Conservation (phyloP, 2,797 vertebrate species). For the Ctenopoma kingsleyae region DNA sequence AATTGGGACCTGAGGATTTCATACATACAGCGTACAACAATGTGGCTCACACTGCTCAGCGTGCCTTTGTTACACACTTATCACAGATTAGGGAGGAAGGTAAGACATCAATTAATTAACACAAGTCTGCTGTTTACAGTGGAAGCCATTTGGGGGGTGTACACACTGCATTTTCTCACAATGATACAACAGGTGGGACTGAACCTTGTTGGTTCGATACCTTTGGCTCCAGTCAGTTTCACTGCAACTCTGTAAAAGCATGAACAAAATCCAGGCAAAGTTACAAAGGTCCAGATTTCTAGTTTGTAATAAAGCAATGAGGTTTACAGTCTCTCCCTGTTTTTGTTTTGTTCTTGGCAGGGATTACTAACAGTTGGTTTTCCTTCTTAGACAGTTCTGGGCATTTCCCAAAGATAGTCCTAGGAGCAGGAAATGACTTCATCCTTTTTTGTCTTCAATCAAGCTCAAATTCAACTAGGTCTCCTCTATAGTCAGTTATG, state of each 20-base stretch:
- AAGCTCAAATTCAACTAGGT: slow-evolving; percentile 34
- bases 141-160: slow-evolving; percentile 44
- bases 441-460: slow-evolving; percentile 17
- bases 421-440: slow-evolving; percentile 23
- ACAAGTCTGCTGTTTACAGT: slow-evolving; percentile 62
- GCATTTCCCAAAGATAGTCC: slow-evolving; percentile 44
- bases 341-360: slow-evolving; percentile 13
- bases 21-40: slow-evolving; percentile 73
- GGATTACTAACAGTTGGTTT: slow-evolving; percentile 48
- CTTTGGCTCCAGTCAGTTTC: slow-evolving; percentile 73
- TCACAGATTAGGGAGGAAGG: slow-evolving; percentile 53
- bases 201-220: slow-evolving; percentile 48
- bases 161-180: slow-evolving; percentile 51
- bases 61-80: slow-evolving; percentile 59
- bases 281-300: slow-evolving; percentile 66
- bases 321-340: slow-evolving; percentile 21
- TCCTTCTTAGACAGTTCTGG: slow-evolving; percentile 30
- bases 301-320: slow-evolving; percentile 59
- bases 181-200: slow-evolving; percentile 47
- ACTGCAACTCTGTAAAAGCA: slow-evolving; percentile 59
- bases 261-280: slow-evolving; percentile 61
- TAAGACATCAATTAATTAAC: slow-evolving; percentile 64
- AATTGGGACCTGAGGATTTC: slow-evolving; percentile 88
- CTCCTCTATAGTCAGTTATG: slow-evolving; percentile 21
- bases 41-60: slow-evolving; percentile 48